Base-by-base conservation (phyloP, 2,113 vertebrate species). In the rabbit (Oryctolagus cuniculus) region DNA sequence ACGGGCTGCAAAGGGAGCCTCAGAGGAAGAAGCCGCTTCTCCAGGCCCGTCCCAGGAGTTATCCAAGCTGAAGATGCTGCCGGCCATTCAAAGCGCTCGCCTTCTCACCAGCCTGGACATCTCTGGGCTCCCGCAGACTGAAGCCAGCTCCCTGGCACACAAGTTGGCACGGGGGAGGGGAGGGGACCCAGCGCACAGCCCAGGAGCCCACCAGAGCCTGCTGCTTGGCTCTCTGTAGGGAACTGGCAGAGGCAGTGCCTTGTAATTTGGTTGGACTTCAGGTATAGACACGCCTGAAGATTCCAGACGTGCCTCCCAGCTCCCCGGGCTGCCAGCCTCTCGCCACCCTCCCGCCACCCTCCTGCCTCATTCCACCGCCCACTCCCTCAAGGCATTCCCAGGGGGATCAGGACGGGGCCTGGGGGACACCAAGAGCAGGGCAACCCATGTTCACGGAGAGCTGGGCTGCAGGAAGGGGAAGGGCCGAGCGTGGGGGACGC, bases 261-360 rank as follows among this genome's bases (percentile, higher is more conserved):
- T 94, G 86, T 83, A 78, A 55, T 64, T 69, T 73, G 87, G 58
- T 49, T 79, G 69, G 64, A 27, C 74, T 79, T 96, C 98, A 98
- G 98, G 98, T 96, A 97, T n/a, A 88, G 74, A 97, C 98, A 61
- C 80, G 98, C 95, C 96, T 91, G 78, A 79, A 11, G 95, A 98
- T 98, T 98, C 98, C 97, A 96, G 93, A 96, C 97, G 93, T 96
- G 96, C 97, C 96, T 72, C 36, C 91, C 66, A 44, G 36, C 63
- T 87, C 87, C 77, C 75, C 19, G 70, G 90, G 79, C 67, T 61
- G 11, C 70, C 69, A 70, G 67, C 38, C 51, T 61, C 83, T 79
- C 88, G 66, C 86, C 61, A 69, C 67, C 72, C 38, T 29, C 16
- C 67, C 51, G 73, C 29, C 66, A 58, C 72, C 77, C 61, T 3